Base-by-base conservation (phyloP, 2,888 invertebrate species). In the Gnatocerus cornutus region DNA sequence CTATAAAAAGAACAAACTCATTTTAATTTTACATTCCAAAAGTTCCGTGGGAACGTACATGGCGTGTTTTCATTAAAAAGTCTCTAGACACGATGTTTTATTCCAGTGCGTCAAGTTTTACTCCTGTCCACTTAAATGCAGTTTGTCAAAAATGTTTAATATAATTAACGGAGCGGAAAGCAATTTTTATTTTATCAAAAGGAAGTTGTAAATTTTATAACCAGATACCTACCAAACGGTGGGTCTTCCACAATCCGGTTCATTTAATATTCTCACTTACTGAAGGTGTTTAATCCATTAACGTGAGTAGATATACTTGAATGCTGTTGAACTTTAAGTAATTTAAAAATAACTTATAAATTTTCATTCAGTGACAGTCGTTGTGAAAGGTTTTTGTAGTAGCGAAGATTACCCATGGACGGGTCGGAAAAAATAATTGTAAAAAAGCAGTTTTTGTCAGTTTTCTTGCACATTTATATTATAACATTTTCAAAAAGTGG, bases 131-230 rank as follows among this genome's bases (percentile, higher is more conserved):
- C 13, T 10, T 43, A 16, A 46, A 46, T 41, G 21, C 9, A 21
- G 48, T 50, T 21, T 29, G 8, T 9, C 7, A 27, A 41, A 56
- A 56, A n/a, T 41, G 41, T 56, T 41, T 41, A 21, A 8, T n/a
- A 12, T 56, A 29, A 56, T 56, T 56, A 27, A 56, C 16, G 10
- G 3, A 10, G 8, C 16, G 52, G 13, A 21, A 41, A 16, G 27
- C 6, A 7, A 13, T 56, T 56, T 21, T n/a, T 13, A 21, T 41
- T 27, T 56, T 41, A 8, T 56, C 21, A 43, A n/a, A 10, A 41
- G 56, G 56, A 56, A 56, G 56, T 56, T 27, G 56, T 41, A 53
- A 56, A 56, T 27, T 41, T 56, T 56, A 29, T 37, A 13, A 16
- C 16, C 3, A 9, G 21, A 16, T n/a, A 46, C 1, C 3, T 9